Evolutionary conservation across 2,113 vertebrate species (phyloP), one percentile per base, ranked within the genome.

Genomic region (Vanacampus margaritifer): DNA sequence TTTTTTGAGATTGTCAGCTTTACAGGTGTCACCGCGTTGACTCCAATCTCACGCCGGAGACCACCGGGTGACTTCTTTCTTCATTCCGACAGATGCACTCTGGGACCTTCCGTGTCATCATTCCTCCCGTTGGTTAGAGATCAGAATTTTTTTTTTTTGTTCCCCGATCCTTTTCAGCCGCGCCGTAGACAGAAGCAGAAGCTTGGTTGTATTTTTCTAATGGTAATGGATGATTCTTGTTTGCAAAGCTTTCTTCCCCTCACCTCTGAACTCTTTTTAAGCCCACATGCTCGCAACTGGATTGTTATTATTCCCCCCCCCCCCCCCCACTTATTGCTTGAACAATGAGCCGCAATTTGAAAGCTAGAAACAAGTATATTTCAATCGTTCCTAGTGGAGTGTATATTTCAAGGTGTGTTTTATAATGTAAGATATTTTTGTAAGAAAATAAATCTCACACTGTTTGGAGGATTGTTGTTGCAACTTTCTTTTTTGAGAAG

Each of bases 341-440:
- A 43, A 8, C 39, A 41, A 16, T 14, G 39, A 43, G n/a, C 60
- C 16, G 60, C 23, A 24, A 24, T 43, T 43, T 62, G 23, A 43
- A 62, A 26, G 13, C n/a, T 36, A 10, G 21, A 59, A 59, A 36
- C 7, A 56, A 12, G 43, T 45, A 57, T 37, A 60, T 62, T 62
- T 62, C 13, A 62, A 75, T 81, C 63, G 79, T 87, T 88, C 65
- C 74, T 74, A 74, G 64, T 67, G 68, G 81, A 76, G 72, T 89
- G 82, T 90, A 81, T 87, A 91, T 91, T 89, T 87, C 57, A 79
- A 84, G 69, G 78, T 88, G 84, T 91, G 80, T 92, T 93, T 93
- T 92, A 62, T 91, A 88, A 83, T 87, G 80, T 91, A 83, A 90
- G 87, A 86, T 93, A 93, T 93, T 93, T 93, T 93, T 91, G 73